Evolutionary conservation across 2,797 vertebrate genomes (phyloP).

Genomic region (Xyrichtys novacula): DNA sequence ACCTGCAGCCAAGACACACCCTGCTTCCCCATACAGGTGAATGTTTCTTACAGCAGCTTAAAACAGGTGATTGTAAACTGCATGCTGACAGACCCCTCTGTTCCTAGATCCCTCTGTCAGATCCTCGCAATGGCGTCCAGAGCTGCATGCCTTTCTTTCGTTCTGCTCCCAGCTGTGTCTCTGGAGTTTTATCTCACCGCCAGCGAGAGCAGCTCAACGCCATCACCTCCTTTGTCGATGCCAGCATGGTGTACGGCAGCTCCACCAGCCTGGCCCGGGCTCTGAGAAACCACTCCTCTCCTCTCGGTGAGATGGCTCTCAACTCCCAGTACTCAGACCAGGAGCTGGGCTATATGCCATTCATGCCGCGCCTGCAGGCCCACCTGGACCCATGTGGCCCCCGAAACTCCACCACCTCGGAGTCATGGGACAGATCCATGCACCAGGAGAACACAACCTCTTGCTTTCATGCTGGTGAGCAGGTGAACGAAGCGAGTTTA

Average conservation of each 20-base stretch:
- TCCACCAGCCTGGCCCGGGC: slow-evolving; percentile 66
- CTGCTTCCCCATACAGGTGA: slow-evolving; percentile 85
- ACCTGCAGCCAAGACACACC: slow-evolving; percentile 81
- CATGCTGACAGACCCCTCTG: neutral
- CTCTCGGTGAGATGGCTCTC: slow-evolving; percentile 77
- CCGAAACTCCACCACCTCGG: slow-evolving; percentile 55
- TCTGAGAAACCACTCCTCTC: slow-evolving; percentile 80
- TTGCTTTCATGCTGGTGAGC: slow-evolving; percentile 86
- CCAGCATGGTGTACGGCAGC: slow-evolving; percentile 88
- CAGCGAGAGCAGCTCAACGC: slow-evolving; percentile 87
- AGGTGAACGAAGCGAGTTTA: neutral
- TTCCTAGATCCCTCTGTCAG: slow-evolving; percentile 82
- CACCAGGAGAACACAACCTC: slow-evolving; percentile 75
- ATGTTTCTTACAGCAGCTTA: neutral
- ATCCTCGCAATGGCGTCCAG: slow-evolving; percentile 83
- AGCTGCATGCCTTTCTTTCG: slow-evolving; percentile 92
- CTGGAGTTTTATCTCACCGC: slow-evolving; percentile 45
- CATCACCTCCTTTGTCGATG: slow-evolving; percentile 87
- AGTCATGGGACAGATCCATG: slow-evolving; percentile 14
- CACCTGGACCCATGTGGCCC: slow-evolving; percentile 84
- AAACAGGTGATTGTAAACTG: no score
- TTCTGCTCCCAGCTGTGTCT: slow-evolving; percentile 86
- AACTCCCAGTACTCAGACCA: slow-evolving; percentile 81
- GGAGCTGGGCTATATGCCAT: slow-evolving; percentile 83
- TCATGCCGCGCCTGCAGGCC: slow-evolving; percentile 76